These are phyloP conservation scores for Diachrysia chrysitis DNA, from an alignment of 2,888 invertebrate genomes.

Conservation along the genomic window DNA sequence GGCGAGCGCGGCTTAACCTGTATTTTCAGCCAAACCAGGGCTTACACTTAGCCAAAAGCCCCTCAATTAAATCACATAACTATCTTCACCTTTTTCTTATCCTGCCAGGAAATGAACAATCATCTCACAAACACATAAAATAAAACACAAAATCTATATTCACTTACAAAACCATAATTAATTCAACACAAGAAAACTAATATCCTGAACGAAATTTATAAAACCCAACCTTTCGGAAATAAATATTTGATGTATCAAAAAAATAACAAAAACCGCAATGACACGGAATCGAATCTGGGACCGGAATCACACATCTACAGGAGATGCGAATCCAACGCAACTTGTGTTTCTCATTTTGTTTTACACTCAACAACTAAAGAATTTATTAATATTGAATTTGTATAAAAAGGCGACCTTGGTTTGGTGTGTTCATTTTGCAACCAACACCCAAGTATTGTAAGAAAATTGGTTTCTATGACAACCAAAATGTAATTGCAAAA, in stretches of 20 bases:
- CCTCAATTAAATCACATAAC: too few species aligned
- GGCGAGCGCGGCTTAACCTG: too few species aligned
- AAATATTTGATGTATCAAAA: slow-evolving; percentile 28
- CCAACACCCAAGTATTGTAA: slow-evolving; percentile 10
- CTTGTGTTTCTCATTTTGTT: slow-evolving; percentile 54
- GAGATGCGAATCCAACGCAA: slow-evolving; percentile 60
- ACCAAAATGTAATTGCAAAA: not conserved
- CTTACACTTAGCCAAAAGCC: too few species aligned
- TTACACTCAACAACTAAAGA: slow-evolving; percentile 56
- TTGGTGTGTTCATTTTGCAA: slow-evolving; percentile 40
- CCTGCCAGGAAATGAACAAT: not conserved
- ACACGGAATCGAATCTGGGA: slow-evolving; percentile 50
- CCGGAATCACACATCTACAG: slow-evolving; percentile 71
- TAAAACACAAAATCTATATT: not conserved
- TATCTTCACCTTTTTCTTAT: not conserved
- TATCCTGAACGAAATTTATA: slow-evolving; percentile 1
- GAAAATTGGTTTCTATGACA: not conserved
- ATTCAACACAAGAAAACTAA: slow-evolving; percentile 1
- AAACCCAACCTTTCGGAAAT: slow-evolving; percentile 8
- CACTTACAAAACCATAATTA: slow-evolving; percentile 3
- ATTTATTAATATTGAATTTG: slow-evolving; percentile 78
- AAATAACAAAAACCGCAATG: slow-evolving; percentile 42
- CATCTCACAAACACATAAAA: not conserved
- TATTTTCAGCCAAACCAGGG: too few species aligned
- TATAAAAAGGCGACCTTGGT: slow-evolving; percentile 68